Conservation (phyloP, 2,888 invertebrate genomes). For the Drosophila aldrichi region DNA sequence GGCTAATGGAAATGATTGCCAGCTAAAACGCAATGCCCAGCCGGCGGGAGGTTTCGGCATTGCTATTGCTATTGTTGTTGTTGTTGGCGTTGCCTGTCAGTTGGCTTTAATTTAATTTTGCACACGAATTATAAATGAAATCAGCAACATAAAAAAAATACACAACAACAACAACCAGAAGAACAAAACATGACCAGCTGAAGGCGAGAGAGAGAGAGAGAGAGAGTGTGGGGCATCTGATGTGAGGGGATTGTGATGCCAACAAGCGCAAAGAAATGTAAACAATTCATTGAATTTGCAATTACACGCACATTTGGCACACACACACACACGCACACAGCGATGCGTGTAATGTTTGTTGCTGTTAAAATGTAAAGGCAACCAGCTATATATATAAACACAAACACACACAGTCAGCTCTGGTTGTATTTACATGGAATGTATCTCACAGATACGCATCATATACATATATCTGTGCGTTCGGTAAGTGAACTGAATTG, state of each 20-base stretch:
- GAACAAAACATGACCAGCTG: conserved; percentile 59
- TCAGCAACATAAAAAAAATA: conserved; percentile 50
- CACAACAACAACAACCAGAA: conserved; percentile 38
- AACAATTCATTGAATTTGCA: conserved; percentile 83
- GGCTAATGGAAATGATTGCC: conserved; percentile 78
- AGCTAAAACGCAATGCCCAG: conserved; percentile 74
- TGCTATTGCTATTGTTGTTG: conserved; percentile 27
- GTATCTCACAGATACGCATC: conserved; percentile 80
- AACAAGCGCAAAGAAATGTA: conserved; percentile 82
- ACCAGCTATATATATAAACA: conserved; percentile 26
- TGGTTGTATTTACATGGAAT: conserved; percentile 67
- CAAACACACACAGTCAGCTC: conserved; percentile 27
- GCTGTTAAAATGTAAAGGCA: conserved; percentile 52
- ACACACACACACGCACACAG: conserved; percentile 36
- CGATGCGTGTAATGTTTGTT: conserved; percentile 77
- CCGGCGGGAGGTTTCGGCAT: conserved; percentile 32
- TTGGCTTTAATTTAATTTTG: conserved; percentile 79
- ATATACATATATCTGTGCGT: conserved; percentile 67
- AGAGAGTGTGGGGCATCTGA: conserved; percentile 1
- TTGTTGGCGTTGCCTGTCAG: conserved; percentile 64
- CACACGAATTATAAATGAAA: conserved; percentile 80
- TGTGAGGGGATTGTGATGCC: conserved; percentile 38
- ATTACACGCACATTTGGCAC: conserved; percentile 82
- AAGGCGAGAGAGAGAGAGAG: conserved; percentile 16
- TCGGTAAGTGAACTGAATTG: conserved; percentile 46